phyloP scores from a whole-genome alignment of 2,113 vertebrate genomes.

The Cinclus cinclus region DNA sequence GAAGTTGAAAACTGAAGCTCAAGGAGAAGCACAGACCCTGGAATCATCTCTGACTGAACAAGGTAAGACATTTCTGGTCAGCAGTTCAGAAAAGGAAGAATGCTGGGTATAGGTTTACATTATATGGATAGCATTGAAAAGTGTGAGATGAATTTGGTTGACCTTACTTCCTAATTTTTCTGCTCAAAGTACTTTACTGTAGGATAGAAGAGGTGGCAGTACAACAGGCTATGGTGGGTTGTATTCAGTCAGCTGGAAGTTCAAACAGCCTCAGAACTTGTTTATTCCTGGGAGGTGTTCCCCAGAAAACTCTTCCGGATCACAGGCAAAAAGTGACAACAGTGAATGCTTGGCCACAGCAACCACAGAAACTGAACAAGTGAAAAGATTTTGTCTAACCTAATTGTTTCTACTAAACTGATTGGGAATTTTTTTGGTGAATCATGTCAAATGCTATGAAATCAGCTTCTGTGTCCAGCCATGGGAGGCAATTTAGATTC shows the following conservation, averaged over 20 bases:
- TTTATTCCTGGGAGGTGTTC: neutral
- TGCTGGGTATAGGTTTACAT: neutral
- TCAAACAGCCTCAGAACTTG: neutral
- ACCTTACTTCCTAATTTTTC: neutral
- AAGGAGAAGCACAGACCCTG: neutral
- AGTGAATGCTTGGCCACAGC: neutral
- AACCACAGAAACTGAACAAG: neutral
- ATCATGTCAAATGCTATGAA: neutral
- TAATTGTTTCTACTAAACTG: neutral
- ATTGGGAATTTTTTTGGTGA: neutral
- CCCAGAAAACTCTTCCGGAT: neutral
- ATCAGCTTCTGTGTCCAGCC: neutral
- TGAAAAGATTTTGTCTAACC: neutral
- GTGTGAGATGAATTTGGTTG: neutral
- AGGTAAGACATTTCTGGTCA: neutral
- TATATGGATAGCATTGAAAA: neutral
- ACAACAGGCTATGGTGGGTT: fast-evolving
- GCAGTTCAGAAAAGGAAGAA: neutral
- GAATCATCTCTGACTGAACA: neutral
- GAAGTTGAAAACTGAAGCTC: neutral
- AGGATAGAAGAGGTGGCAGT: neutral
- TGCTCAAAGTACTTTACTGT: neutral
- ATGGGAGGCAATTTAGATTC: neutral
- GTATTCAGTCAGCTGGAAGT: neutral
- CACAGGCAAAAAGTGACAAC: neutral